Evolutionary conservation across 2,113 vertebrate species (phyloP).

Genomic region (Phodopus roborovskii): DNA sequence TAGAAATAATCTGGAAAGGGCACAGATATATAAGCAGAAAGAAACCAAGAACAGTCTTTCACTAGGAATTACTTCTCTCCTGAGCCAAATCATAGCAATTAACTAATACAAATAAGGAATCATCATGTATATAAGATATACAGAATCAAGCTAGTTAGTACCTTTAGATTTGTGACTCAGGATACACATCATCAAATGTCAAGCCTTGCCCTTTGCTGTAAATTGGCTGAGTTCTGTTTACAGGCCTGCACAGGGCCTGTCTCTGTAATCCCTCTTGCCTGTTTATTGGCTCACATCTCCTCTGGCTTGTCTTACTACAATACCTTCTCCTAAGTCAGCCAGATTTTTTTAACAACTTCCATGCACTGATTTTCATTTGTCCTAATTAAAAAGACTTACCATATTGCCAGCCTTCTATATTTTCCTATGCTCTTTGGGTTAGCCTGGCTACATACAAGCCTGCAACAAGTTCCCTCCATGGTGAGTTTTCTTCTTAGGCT

Average conservation of each 20-base stretch:
- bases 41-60: neutral
- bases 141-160: neutral
- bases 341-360: neutral
- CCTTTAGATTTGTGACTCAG: neutral
- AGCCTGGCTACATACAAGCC: neutral
- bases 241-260: neutral
- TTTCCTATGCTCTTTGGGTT: neutral
- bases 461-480: neutral
- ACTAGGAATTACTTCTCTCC: neutral
- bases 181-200: neutral
- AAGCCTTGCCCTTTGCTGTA: neutral
- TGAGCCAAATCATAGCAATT: neutral
- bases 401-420: neutral
- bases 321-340: neutral
- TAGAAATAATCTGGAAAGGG: neutral
- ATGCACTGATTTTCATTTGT: neutral
- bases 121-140: neutral
- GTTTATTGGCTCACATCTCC: neutral
- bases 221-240: neutral
- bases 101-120: constrained; percentile 32
- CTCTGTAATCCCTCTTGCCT: neutral
- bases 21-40: neutral
- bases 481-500: neutral
- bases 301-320: neutral
- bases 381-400: neutral